Conservation (phyloP, 2,888 invertebrate species). For the Dysmachus trigonus region DNA sequence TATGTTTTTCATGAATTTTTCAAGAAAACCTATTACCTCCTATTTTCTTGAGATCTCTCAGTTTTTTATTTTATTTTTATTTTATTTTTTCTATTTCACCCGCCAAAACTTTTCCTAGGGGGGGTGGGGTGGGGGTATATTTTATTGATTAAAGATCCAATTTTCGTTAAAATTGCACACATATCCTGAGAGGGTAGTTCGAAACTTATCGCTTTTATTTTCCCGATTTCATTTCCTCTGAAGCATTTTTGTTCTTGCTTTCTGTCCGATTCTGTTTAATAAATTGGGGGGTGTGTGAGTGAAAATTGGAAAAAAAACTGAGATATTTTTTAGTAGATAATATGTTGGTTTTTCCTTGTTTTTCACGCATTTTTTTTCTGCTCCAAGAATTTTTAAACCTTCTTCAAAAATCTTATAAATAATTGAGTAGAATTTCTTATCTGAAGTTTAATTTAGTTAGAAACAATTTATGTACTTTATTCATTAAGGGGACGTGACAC, state of each 20-base stretch:
- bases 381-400: not conserved
- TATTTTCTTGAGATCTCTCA: not conserved
- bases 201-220: not conserved
- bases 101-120: not conserved
- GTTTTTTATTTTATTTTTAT: not conserved
- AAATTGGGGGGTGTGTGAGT: not conserved
- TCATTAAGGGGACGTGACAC: too few relatives aligned
- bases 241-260: not conserved
- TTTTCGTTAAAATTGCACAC: not conserved
- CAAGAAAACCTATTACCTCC: not conserved
- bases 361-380: not conserved
- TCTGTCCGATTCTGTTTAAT: not conserved
- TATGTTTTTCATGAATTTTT: not conserved
- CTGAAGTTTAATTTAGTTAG: not conserved
- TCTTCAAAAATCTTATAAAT: not conserved
- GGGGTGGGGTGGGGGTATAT: too few relatives aligned
- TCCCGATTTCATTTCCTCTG: not conserved
- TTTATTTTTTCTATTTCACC: not conserved
- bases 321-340: not conserved
- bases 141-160: not conserved
- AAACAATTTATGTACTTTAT: too few relatives aligned
- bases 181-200: not conserved
- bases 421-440: not conserved
- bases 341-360: not conserved
- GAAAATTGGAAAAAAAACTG: not conserved